These are phyloP conservation scores for Calyptommatus sinebrachiatus DNA, from an alignment of 2,113 vertebrate genomes.

Conservation along the genomic window DNA sequence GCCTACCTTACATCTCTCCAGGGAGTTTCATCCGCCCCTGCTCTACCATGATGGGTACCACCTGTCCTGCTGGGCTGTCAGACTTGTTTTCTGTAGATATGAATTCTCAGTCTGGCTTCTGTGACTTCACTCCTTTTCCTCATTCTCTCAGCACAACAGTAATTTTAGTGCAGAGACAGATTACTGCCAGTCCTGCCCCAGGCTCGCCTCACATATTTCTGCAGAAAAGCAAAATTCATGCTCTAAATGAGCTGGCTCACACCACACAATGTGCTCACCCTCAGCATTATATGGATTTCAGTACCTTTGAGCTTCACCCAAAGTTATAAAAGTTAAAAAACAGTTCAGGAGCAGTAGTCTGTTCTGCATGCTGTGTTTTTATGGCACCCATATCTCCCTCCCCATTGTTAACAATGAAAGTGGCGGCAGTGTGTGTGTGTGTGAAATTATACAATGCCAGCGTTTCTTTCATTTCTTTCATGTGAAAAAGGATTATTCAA, in stretches of 20 bases:
- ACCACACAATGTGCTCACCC: neutral
- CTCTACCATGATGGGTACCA: neutral
- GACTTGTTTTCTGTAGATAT: neutral
- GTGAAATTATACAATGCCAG: too few relatives aligned
- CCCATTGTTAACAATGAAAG: neutral
- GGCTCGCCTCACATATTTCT: constrained; percentile 3
- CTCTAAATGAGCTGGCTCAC: constrained; percentile 47
- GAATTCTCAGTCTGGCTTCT: neutral
- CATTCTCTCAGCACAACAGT: constrained; percentile 9
- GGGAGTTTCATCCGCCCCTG: neutral
- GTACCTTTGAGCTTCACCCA: neutral
- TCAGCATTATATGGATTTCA: neutral
- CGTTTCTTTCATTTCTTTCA: too few relatives aligned
- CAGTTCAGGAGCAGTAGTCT: neutral
- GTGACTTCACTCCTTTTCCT: neutral
- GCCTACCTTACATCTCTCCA: neutral
- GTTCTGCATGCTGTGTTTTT: neutral
- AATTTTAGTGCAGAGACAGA: constrained; percentile 9
- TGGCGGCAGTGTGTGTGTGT: too few relatives aligned
- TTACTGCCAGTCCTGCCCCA: constrained; percentile 14
- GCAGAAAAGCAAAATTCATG: constrained; percentile 39
- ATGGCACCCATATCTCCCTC: neutral
- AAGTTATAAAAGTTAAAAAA: constrained; percentile 47
- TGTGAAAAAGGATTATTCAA: too few relatives aligned
- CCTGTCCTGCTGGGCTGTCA: neutral